Percentiles rank a stretch among this genome's conserved stretches.
These are phyloP conservation scores for Anorthoa munda DNA, from an alignment of 2,888 invertebrate genomes.

Conservation along the genomic window DNA sequence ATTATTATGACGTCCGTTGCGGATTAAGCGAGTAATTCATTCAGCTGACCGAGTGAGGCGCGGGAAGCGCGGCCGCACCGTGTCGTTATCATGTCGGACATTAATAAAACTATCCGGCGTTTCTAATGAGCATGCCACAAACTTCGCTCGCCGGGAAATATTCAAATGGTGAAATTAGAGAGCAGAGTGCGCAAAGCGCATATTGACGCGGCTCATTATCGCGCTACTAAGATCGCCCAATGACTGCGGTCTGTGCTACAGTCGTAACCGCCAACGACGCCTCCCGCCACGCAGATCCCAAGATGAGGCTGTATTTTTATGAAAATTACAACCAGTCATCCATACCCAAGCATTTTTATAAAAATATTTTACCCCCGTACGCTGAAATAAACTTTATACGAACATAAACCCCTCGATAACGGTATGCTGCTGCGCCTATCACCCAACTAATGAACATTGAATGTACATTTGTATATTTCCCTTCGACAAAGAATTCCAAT, in stretches of 20 bases:
- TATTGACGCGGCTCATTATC: slow-evolving; percentile 81
- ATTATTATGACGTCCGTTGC: slow-evolving; percentile 73
- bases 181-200: slow-evolving; percentile 67
- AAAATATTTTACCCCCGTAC: slow-evolving; percentile 26
- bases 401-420: slow-evolving; percentile 38
- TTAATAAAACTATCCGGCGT: slow-evolving; percentile 83
- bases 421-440: slow-evolving; percentile 31
- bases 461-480: slow-evolving; percentile 63
- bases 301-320: slow-evolving; percentile 29
- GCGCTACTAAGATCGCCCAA: slow-evolving; percentile 38
- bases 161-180: slow-evolving; percentile 76
- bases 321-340: slow-evolving; percentile 31
- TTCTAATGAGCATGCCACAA: slow-evolving; percentile 79
- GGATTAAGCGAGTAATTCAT: slow-evolving; percentile 82
- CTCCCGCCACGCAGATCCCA: background rate
- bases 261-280: background rate
- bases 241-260: background rate
- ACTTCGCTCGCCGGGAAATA: slow-evolving; percentile 80
- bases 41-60: slow-evolving; percentile 78
- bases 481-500: slow-evolving; percentile 67
- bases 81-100: slow-evolving; percentile 86
- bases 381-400: slow-evolving; percentile 49
- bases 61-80: slow-evolving; percentile 74
- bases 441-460: slow-evolving; percentile 62
- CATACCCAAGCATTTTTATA: slow-evolving; percentile 23